Conservation (phyloP, 2,888 invertebrate genomes). For the Halocaridina rubra region DNA sequence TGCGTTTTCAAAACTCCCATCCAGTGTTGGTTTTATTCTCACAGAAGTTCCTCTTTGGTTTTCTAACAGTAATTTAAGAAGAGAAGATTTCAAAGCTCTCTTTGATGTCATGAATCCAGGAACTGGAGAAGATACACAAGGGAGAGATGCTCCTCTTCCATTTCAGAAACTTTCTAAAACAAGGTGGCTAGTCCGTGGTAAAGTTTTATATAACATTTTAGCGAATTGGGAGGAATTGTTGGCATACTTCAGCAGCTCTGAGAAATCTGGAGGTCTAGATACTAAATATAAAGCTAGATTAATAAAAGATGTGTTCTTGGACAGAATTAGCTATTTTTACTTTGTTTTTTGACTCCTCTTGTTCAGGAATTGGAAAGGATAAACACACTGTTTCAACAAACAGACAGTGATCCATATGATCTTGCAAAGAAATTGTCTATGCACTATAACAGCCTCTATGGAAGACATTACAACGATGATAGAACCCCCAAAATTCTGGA, state of each 20-base stretch:
- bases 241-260: background rate
- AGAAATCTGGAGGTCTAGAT: background rate
- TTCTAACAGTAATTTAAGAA: background rate
- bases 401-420: background rate
- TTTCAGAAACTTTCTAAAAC: background rate
- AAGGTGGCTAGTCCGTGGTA: background rate
- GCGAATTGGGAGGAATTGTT: background rate
- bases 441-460: background rate
- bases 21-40: background rate
- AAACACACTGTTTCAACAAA: background rate
- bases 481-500: background rate
- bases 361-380: background rate
- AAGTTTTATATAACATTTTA: background rate
- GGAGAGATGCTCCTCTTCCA: background rate
- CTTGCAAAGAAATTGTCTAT: too few relatives aligned
- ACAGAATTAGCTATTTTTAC: background rate
- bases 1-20: background rate
- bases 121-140: background rate
- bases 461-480: background rate
- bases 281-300: background rate
- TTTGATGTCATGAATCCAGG: background rate
- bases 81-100: background rate
- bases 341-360: background rate
- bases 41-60: background rate
- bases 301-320: background rate